A percentile compares a stretch with the other conserved stretches of the same genome.
Conservation (phyloP, 2,888 invertebrate genomes). For the Incurvaria masculella region DNA sequence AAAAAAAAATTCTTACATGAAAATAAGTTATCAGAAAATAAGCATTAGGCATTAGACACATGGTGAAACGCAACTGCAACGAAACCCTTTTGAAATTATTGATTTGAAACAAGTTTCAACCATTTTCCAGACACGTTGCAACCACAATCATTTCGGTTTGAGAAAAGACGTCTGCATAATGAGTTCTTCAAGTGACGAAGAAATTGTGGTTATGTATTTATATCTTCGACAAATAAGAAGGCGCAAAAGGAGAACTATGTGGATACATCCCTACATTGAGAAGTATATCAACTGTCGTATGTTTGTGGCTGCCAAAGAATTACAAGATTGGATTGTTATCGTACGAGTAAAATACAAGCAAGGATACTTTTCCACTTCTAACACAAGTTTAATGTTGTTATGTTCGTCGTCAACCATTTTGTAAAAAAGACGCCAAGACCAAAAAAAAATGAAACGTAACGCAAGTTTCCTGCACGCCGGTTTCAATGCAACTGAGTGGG, state of each 20-base stretch:
- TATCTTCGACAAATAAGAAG: constrained; percentile 10
- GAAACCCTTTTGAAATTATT: too few species aligned
- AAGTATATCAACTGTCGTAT: constrained; percentile 10
- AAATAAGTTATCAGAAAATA: background rate
- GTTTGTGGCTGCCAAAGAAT: constrained; percentile 5
- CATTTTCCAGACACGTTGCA: too few species aligned
- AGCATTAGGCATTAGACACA: background rate
- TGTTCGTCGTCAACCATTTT: too few species aligned
- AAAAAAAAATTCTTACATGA: too few species aligned
- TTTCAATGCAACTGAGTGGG: too few species aligned
- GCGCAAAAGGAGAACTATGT: constrained; percentile 11
- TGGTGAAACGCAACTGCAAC: too few species aligned
- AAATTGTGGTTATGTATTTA: constrained; percentile 11
- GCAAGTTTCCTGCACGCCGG: too few species aligned
- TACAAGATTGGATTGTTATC: constrained; percentile 8
- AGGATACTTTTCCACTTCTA: too few species aligned
- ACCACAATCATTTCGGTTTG: too few species aligned
- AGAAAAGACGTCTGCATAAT: constrained; percentile 8
- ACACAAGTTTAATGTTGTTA: too few species aligned
- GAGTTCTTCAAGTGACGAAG: constrained; percentile 8
- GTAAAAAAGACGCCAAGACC: too few species aligned
- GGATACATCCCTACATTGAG: constrained; percentile 12
- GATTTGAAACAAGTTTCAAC: background rate
- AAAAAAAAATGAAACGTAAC: too few species aligned
- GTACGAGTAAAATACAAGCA: constrained; percentile 7